Conservation (phyloP, 1,140 invertebrate genomes). For the Cydia strobilella region DNA sequence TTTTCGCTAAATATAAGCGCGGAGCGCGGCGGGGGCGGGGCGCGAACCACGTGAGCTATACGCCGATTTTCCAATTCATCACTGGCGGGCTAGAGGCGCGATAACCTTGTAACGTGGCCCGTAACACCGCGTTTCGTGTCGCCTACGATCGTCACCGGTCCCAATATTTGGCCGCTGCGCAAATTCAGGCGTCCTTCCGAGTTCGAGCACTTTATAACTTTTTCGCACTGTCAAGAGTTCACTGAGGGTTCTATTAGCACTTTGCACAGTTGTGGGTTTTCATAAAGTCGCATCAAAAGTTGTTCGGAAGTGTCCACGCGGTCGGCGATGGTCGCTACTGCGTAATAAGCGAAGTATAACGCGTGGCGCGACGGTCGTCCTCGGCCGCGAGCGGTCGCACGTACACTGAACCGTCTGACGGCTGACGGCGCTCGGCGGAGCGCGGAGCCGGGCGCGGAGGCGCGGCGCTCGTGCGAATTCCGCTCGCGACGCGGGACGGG, state of each 20-base stretch:
- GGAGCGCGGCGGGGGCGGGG: slow-evolving; percentile 69
- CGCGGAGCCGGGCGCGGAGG: slow-evolving; percentile 55
- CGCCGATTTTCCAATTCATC: slow-evolving; percentile 80
- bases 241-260: slow-evolving; percentile 46
- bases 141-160: slow-evolving; percentile 56
- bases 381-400: slow-evolving; percentile 68
- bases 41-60: slow-evolving; percentile 77
- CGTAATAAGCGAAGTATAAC: slow-evolving; percentile 70
- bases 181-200: slow-evolving; percentile 49
- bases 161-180: slow-evolving; percentile 50
- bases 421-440: slow-evolving; percentile 39
- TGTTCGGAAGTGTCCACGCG: slow-evolving; percentile 64
- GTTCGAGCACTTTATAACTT: slow-evolving; percentile 63
- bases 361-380: slow-evolving; percentile 59
- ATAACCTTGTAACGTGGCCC: slow-evolving; percentile 78
- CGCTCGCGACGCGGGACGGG: slow-evolving; percentile 56
- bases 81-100: slow-evolving; percentile 71
- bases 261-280: slow-evolving; percentile 19
- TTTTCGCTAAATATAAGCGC: slow-evolving; percentile 79
- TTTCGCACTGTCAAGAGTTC: slow-evolving; percentile 69
- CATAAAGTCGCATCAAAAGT: slow-evolving; percentile 33
- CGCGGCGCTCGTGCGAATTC: slow-evolving; percentile 71
- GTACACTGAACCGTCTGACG: slow-evolving; percentile 62
- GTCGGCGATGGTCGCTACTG: slow-evolving; percentile 69
- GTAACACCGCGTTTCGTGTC: slow-evolving; percentile 57